Evolutionary conservation across 2,888 invertebrate genomes (phyloP), one percentile per base, ranked within the genome.

Genomic region (Neoascia interrupta): DNA sequence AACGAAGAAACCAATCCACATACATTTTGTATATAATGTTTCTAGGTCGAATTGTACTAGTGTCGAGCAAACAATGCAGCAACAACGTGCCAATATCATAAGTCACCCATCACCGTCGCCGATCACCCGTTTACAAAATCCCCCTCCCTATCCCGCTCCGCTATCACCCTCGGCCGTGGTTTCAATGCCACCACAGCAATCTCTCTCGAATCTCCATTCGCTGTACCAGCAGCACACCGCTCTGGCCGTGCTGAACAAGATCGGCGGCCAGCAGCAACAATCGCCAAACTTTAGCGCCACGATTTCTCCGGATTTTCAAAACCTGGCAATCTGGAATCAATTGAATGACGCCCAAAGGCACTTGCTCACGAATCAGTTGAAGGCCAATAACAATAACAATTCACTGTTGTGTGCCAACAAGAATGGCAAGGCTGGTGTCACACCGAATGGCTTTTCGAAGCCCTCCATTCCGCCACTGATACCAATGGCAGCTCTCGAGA

Each of bases 11-110:
- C 34, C 61, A 80, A 70, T 56, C 70, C 83, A 85, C 81, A 84
- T 81, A 85, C 81, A 85, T 86, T 85, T 86, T 87, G 85, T 87
- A 86, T 88, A 88, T 88, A 89, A 89, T 89, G 88, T 89, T 89
- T 89, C 89, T 89, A 89, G 88, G 88, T 89, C 87, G 84, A 88
- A 87, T 82, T 82, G 81, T 84, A 81, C 81, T 82, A 83, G 81
- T 88, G 85, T 87, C 86, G 86, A 88, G 85, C 87, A 85, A 85
- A 84, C 86, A 85, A 83, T 87, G 86, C 86, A 86, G 86, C 86
- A 86, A 86, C 88, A 87, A 85, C 85, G 64, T 63, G 69, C 63
- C 63, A 69, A 74, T 75, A 66, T 72, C 66, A 54, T 68, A 61
- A 83, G 83, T 82, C 82, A 82, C 83, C 56, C 63, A 69, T 39